These are phyloP conservation scores for Bellardia pandia DNA, from an alignment of 2,888 invertebrate species.

Conservation along the genomic window DNA sequence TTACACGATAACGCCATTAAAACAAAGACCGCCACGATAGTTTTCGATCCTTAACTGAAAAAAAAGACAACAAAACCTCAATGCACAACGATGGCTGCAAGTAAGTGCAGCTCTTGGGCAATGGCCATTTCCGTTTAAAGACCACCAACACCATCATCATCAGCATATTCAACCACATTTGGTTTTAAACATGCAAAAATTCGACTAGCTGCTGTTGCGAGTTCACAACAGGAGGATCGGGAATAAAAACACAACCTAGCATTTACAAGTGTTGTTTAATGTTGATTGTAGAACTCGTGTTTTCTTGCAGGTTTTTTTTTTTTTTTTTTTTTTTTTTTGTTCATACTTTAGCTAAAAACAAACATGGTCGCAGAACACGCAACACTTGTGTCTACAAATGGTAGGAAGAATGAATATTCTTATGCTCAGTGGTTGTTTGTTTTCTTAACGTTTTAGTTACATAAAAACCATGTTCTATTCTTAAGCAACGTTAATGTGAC, in stretches of 20 bases:
- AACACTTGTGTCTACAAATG: conserved; percentile 49
- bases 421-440: conserved; percentile 4
- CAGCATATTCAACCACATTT: conserved; percentile 28
- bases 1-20: conserved; percentile 64
- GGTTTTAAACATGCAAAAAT: conserved; percentile 45
- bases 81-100: conserved; percentile 26
- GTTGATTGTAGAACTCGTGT: conserved; percentile 42
- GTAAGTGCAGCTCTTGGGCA: conserved; percentile 34
- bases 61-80: background rate
- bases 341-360: conserved; percentile 42
- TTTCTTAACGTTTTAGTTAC: background rate
- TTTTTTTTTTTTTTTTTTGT: conserved; percentile 33
- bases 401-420: background rate
- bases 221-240: conserved; percentile 32
- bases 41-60: conserved; percentile 13
- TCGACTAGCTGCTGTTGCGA: conserved; percentile 24
- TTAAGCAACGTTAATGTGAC: conserved; percentile 41
- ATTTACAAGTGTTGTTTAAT: conserved; percentile 46
- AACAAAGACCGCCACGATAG: conserved; percentile 47
- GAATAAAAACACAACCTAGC: conserved; percentile 17
- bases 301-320: conserved; percentile 19
- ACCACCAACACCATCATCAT: conserved; percentile 61
- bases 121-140: conserved; percentile 58
- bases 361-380: conserved; percentile 64
- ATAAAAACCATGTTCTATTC: conserved; percentile 23